Evolutionary conservation across 2,797 vertebrate species (phyloP).

Genomic region (Xiphorhynchus erythropygius): DNA sequence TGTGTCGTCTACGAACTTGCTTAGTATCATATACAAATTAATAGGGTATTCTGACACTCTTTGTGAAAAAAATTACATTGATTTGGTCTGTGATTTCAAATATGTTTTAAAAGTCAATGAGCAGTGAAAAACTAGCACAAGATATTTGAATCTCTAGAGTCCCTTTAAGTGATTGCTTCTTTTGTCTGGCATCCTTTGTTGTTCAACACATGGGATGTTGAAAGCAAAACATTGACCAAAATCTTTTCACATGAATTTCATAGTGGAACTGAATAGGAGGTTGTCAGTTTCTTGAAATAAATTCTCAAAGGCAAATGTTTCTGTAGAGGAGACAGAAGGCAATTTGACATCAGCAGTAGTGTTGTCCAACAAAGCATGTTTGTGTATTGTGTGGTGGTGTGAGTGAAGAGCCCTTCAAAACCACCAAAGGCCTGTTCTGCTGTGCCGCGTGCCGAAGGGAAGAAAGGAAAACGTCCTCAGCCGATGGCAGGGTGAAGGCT

Average conservation of each 20-base stretch:
- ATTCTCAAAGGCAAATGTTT: neutral
- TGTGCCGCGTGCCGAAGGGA: neutral
- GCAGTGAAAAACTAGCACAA: neutral
- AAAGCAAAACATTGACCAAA: neutral
- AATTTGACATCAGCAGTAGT: neutral
- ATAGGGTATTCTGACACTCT: neutral
- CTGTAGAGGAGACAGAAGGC: neutral
- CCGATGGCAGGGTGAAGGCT: too few species aligned
- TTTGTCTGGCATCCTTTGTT: fast-evolving
- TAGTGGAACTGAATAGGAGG: neutral
- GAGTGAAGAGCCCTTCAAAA: neutral
- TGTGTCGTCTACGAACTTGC: neutral
- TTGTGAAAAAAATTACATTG: neutral
- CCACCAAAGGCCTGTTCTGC: neutral
- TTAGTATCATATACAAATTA: neutral
- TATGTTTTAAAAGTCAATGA: neutral
- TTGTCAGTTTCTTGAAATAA: neutral
- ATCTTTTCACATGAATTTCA: neutral
- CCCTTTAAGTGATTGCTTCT: neutral
- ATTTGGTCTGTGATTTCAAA: neutral
- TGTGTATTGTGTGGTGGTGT: neutral
- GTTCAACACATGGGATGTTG: neutral
- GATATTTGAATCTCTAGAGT: neutral
- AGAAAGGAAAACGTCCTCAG: too few species aligned
- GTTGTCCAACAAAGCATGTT: neutral